Conservation (phyloP, 2,888 invertebrate genomes). For the Drosophila mettleri region DNA sequence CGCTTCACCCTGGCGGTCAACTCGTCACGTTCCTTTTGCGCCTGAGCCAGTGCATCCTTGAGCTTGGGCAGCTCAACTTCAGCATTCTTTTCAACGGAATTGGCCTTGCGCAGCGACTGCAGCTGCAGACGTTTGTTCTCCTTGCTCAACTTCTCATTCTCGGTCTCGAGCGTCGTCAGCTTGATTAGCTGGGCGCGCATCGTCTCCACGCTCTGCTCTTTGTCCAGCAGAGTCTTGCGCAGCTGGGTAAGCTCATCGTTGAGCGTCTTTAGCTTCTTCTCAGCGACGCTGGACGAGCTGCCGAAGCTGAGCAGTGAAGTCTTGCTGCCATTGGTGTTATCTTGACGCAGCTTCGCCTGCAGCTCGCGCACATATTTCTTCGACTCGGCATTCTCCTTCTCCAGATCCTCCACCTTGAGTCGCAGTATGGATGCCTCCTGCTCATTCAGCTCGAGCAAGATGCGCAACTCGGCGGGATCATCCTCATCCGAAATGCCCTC, state of each 20-base stretch:
- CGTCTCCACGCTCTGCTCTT: slow-evolving; percentile 92
- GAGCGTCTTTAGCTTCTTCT: slow-evolving; percentile 86
- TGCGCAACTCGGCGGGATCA: slow-evolving; percentile 92
- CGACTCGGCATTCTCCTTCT: slow-evolving; percentile 90
- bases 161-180: slow-evolving; percentile 89
- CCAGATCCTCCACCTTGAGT: slow-evolving; percentile 93
- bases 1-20: slow-evolving; percentile 88
- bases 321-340: slow-evolving; percentile 55
- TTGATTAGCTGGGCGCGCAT: slow-evolving; percentile 90
- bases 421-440: slow-evolving; percentile 94
- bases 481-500: slow-evolving; percentile 92
- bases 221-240: slow-evolving; percentile 91
- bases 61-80: slow-evolving; percentile 86
- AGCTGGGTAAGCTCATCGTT: slow-evolving; percentile 91
- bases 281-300: slow-evolving; percentile 65
- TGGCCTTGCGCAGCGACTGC: slow-evolving; percentile 86
- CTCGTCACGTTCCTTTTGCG: slow-evolving; percentile 89
- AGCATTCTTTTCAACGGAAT: slow-evolving; percentile 77
- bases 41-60: slow-evolving; percentile 86
- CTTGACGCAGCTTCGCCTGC: slow-evolving; percentile 88
- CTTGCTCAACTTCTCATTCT: slow-evolving; percentile 90
- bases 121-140: slow-evolving; percentile 90
- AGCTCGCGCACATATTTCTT: slow-evolving; percentile 92
- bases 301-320: slow-evolving; percentile 59
- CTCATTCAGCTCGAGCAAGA: slow-evolving; percentile 94